phyloP scores from a whole-genome alignment of 37 sponge, comb jelly and placozoan species.

The Chondrosia reniformis region DNA sequence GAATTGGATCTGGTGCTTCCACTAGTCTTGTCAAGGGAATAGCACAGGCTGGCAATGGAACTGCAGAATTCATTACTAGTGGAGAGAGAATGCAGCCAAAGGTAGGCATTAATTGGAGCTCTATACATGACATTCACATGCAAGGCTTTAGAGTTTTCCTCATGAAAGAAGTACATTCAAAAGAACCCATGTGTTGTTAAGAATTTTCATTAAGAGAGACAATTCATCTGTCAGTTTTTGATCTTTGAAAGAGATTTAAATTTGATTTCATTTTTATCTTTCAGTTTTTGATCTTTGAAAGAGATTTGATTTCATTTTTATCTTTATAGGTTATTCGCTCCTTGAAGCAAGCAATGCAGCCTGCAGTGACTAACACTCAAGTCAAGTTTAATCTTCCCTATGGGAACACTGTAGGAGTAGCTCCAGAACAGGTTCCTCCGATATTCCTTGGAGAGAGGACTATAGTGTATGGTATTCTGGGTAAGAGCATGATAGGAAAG shows the following conservation, averaged over 20 bases:
- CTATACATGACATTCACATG: too few species aligned
- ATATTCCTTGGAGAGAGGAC: slow-evolving; percentile 63
- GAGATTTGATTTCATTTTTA: not conserved
- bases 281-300: too few species aligned
- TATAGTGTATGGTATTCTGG: slow-evolving; percentile 58
- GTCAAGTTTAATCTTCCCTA: slow-evolving; percentile 40
- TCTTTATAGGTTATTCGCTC: slow-evolving; percentile 51
- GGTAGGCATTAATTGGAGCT: slow-evolving; percentile 8
- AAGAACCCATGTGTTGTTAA: too few species aligned
- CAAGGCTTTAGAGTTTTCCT: too few species aligned
- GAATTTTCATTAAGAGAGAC: too few species aligned
- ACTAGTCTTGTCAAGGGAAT: slow-evolving; percentile 76
- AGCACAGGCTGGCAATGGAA: slow-evolving; percentile 74
- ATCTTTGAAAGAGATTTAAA: too few species aligned
- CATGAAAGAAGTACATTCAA: too few species aligned
- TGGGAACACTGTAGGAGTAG: slow-evolving; percentile 23
- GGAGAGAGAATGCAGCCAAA: slow-evolving; percentile 83
- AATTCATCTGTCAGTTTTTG: too few species aligned
- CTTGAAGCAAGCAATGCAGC: slow-evolving; percentile 66
- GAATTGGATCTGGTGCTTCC: slow-evolving; percentile 85
- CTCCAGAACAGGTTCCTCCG: slow-evolving; percentile 43
- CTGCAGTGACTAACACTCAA: slow-evolving; percentile 44
- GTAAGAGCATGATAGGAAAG: not conserved
- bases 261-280: too few species aligned
- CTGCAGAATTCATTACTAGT: slow-evolving; percentile 57